Evolutionary conservation across 2,888 invertebrate species (phyloP), one percentile per base, ranked within the genome.

Genomic region (Altica lythri): DNA sequence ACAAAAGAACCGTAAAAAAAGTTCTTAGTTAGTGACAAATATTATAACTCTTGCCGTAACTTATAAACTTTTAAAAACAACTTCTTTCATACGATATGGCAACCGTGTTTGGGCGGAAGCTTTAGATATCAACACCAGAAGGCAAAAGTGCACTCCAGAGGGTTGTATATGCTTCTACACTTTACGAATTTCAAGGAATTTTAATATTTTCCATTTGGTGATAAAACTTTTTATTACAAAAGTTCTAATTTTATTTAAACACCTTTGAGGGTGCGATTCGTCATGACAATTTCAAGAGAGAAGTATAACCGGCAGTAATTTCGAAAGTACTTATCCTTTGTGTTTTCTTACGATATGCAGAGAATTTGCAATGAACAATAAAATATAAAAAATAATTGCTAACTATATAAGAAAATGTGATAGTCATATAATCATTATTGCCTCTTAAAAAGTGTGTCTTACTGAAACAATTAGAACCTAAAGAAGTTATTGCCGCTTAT

Each of bases 191-290:
- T 42, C 29, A 22, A 45, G 27, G 29, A 55, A 52, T 60, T 59
- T 57, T 53, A 55, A 53, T 46, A 50, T 53, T 60, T 53, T 53
- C 50, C 52, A 40, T 40, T 55, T 55, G 54, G 46, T 25, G 57
- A 60, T 53, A 55, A 57, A 60, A 57, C 46, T 60, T 57, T 54
- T 57, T 60, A 60, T 60, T 55, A 42, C 18, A 9, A 17, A 60
- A 60, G 55, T 60, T 60, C 52, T 55, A 57, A 55, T 55, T 43
- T 51, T 43, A 53, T 48, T 47, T 32, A 53, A 53, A 14, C 19
- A 13, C 14, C 42, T 37, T 52, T 8, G 29, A 12, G 45, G 38
- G 35, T 10, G 8, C 13, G 32, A 18, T 38, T 47, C 37, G 37
- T 38, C 17, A 19, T 4, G 49, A 40, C 42, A 13, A 30, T 40